Evolutionary conservation across 2,113 vertebrate genomes (phyloP), one percentile per base, ranked within the genome.

Genomic region (Colaptes auratus): DNA sequence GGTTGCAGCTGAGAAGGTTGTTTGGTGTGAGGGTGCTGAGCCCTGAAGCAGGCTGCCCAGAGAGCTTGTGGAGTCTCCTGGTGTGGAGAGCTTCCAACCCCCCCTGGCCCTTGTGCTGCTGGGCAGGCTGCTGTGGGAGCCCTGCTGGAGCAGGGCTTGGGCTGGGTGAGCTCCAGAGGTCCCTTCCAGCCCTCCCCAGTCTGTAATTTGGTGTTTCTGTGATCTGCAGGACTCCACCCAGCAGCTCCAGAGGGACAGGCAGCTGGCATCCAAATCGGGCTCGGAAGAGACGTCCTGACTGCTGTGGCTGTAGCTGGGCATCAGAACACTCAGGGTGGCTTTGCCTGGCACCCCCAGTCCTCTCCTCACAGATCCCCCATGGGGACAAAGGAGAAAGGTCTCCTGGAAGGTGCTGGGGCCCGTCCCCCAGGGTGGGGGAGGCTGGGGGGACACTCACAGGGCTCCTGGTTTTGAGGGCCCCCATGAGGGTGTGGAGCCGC

Each of bases 241-340:
- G 18, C 39, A 66, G 28, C 28, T 30, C 9, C 30, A 30, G 27
- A 42, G 20, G 39, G 39, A 44, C 12, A 21, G 18, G 13, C 59
- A 30, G 14, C 42, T 42, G 25, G 18, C 19, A 21, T 65, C 39
- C 12, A 9, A 18, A 52, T 25, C 20, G 0, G 27, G 59, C 55
- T 28, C 25, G 0, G 31, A 70, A 61, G 52, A 66, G 12, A 15
- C 2, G 0, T 84, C 96, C 21, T 16, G 66, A 95, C n/a, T 17
- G n/a, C 61, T 0, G 0, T 0, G 0, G 73, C 4, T 39, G 59
- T 46, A 19, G 79, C 21, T 4, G 1, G 53, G 11, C 46, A 11
- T 66, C 52, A 74, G 56, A 27, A 80, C n/a, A 77, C 60, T 74
- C 18, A 1, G 59, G 39, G 53, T 17, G 82, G 58, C 36, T 64